Evolutionary conservation across 2,797 vertebrate genomes (phyloP).

Genomic region (Cyclopterus lumpus): DNA sequence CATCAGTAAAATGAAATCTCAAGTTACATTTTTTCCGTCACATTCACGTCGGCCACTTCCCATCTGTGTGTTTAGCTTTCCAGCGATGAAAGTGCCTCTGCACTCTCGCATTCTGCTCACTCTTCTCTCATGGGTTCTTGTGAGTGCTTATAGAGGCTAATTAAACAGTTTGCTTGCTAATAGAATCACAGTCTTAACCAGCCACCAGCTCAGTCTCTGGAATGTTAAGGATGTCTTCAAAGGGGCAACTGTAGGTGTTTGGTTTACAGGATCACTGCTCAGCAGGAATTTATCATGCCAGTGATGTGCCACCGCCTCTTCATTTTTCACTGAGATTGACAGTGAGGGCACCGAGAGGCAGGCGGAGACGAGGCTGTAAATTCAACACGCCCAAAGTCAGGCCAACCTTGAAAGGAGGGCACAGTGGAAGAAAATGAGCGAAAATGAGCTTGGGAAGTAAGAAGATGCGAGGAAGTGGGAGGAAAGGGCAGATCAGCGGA

Average conservation of each 20-base stretch:
- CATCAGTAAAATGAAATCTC: slow-evolving; percentile 53
- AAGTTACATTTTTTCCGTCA: slow-evolving; percentile 57
- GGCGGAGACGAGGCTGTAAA: slow-evolving; percentile 75
- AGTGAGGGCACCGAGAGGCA: slow-evolving; percentile 75
- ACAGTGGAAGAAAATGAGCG: slow-evolving; percentile 64
- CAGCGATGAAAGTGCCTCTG: slow-evolving; percentile 55
- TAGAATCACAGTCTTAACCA: slow-evolving; percentile 70
- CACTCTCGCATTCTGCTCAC: slow-evolving; percentile 54
- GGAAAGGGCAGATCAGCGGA: slow-evolving; percentile 45
- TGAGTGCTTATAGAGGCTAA: slow-evolving; percentile 73
- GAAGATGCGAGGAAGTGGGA: slow-evolving; percentile 54
- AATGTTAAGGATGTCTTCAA: slow-evolving; percentile 67
- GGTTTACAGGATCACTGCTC: slow-evolving; percentile 57
- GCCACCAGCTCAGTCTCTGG: slow-evolving; percentile 49
- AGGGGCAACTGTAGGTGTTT: slow-evolving; percentile 68
- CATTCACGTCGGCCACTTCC: slow-evolving; percentile 42
- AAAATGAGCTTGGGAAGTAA: slow-evolving; percentile 58
- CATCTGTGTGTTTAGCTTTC: slow-evolving; percentile 60
- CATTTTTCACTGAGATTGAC: slow-evolving; percentile 78
- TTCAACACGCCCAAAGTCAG: slow-evolving; percentile 79
- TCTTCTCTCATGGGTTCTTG: slow-evolving; percentile 62
- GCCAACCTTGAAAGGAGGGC: slow-evolving; percentile 78
- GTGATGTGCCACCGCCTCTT: slow-evolving; percentile 72
- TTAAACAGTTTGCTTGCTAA: slow-evolving; percentile 77
- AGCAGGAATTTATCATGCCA: slow-evolving; percentile 76